phyloP scores from a whole-genome alignment of 2,888 invertebrate species.

The Cosmia pyralina region DNA sequence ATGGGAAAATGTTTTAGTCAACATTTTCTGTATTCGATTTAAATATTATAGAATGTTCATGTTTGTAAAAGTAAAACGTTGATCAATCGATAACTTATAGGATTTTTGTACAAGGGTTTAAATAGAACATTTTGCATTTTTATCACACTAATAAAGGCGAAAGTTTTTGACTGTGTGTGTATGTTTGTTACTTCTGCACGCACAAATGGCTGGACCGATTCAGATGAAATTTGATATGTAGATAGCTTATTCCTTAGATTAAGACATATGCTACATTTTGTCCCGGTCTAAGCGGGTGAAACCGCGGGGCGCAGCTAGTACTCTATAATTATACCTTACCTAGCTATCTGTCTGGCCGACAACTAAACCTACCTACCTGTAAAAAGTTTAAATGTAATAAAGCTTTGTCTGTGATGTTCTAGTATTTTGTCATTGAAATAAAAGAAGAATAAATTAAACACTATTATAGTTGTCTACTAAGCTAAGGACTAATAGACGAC shows the following conservation, averaged over 20 bases:
- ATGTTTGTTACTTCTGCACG: too few species aligned
- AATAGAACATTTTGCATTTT: too few species aligned
- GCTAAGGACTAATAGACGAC: neutral
- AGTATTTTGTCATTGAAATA: neutral
- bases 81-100: neutral
- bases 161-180: too few species aligned
- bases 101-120: neutral
- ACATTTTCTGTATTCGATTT: neutral
- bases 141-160: too few species aligned
- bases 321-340: neutral
- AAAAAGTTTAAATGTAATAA: conserved; percentile 9
- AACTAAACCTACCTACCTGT: too few species aligned
- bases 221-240: too few species aligned
- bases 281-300: too few species aligned
- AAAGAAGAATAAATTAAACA: neutral
- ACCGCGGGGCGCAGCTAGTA: too few species aligned
- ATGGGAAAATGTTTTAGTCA: neutral
- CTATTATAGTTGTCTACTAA: neutral
- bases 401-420: neutral
- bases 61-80: neutral
- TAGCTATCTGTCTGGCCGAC: neutral
- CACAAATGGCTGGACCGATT: too few species aligned
- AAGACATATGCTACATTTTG: too few species aligned
- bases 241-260: too few species aligned
- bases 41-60: neutral